Conservation (phyloP, 2,888 invertebrate species). For the Panzeria rudis region DNA sequence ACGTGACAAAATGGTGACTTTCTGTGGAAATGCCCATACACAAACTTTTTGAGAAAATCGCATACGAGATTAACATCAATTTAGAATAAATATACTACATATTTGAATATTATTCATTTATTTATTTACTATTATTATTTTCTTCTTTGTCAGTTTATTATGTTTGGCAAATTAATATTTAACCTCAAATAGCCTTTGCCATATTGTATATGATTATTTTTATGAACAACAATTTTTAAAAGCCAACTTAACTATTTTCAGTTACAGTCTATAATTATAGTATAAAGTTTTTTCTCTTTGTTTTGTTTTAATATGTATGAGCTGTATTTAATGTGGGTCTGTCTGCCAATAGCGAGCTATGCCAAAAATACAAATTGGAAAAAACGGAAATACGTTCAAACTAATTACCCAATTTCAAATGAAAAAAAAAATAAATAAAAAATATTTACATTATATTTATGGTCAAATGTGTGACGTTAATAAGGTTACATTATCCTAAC, state of each 20-base stretch:
- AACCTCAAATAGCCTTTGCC: constrained; percentile 27
- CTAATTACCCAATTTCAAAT: constrained; percentile 69
- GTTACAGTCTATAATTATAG: constrained; percentile 42
- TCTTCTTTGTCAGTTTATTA: neutral
- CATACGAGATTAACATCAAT: no score
- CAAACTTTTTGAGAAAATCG: no score
- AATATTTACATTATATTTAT: constrained; percentile 8
- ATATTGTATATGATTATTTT: neutral
- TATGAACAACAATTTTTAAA: constrained; percentile 4
- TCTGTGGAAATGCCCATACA: no score
- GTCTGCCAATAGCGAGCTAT: constrained; percentile 3
- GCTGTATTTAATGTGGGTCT: constrained; percentile 20
- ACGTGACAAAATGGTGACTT: no score
- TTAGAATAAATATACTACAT: no score
- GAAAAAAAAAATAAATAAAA: neutral
- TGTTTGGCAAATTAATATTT: neutral
- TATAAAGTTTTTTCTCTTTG: no score
- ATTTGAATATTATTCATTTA: neutral
- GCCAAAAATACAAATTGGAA: constrained; percentile 34
- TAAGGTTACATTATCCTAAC: constrained; percentile 35
- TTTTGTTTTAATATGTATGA: neutral
- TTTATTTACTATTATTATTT: no score
- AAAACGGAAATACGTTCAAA: constrained; percentile 66
- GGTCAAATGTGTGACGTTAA: constrained; percentile 63
- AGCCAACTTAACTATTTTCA: constrained; percentile 26